phyloP scores from a whole-genome alignment of 2,113 vertebrate species.

The Rattus norvegicus region DNA sequence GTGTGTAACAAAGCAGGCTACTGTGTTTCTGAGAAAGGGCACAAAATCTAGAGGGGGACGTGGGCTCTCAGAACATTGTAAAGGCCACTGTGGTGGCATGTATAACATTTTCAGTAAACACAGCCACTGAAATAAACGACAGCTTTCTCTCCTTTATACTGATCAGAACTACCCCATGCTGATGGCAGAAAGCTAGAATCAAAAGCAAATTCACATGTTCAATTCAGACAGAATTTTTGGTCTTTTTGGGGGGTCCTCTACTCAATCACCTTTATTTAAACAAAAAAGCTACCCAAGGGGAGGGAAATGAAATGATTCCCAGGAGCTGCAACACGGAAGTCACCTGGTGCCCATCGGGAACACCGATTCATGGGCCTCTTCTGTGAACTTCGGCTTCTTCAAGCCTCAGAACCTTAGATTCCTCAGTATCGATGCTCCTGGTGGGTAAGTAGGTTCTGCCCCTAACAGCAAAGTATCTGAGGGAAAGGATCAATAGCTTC shows the following conservation, averaged over 20 bases:
- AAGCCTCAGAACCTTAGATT: conserved; percentile 29
- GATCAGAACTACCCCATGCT: background rate
- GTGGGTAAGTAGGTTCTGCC: background rate
- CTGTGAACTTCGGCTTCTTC: background rate
- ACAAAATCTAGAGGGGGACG: background rate
- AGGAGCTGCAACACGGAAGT: background rate
- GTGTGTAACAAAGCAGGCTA: background rate
- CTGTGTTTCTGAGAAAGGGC: conserved; percentile 24
- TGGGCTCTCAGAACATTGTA: background rate
- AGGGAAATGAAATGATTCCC: conserved; percentile 2
- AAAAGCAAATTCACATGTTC: background rate
- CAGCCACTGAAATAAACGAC: background rate
- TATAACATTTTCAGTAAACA: background rate
- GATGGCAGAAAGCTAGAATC: background rate
- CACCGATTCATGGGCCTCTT: conserved; percentile 11
- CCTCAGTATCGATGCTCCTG: background rate
- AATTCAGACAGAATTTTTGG: background rate
- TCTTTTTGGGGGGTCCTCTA: background rate
- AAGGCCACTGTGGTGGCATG: background rate
- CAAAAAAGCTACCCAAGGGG: background rate
- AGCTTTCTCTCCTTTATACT: background rate
- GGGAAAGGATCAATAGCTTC: background rate
- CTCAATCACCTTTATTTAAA: background rate
- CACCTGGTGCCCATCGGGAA: background rate
- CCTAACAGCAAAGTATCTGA: background rate